These are phyloP conservation scores for Aquatica leii DNA, from an alignment of 2,888 invertebrate species.

Conservation along the genomic window DNA sequence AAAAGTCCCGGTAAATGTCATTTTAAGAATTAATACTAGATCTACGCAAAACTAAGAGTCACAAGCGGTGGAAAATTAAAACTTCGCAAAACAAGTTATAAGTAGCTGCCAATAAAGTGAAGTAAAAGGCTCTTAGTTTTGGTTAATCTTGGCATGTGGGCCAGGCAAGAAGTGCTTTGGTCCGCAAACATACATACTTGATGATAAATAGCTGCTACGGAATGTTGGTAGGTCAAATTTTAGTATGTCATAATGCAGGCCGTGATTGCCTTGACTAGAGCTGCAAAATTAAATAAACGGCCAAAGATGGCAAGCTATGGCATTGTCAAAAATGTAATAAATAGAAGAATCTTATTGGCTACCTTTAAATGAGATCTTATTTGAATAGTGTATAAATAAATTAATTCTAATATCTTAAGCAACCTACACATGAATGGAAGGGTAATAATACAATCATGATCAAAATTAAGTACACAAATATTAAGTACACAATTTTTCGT, in stretches of 20 bases:
- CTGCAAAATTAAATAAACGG: slow-evolving; percentile 48
- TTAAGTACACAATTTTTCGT: slow-evolving; percentile 18
- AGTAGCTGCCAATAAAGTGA: background rate
- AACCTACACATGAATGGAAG: slow-evolving; percentile 6
- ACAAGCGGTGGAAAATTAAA: slow-evolving; percentile 16
- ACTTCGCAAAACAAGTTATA: background rate
- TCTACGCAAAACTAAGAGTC: slow-evolving; percentile 56
- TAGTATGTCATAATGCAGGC: slow-evolving; percentile 35
- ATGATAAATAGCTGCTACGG: slow-evolving; percentile 56
- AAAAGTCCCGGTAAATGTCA: slow-evolving; percentile 50
- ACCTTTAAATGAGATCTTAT: slow-evolving; percentile 38
- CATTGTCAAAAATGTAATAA: slow-evolving; percentile 49
- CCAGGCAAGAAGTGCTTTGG: slow-evolving; percentile 58
- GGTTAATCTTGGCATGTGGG: slow-evolving; percentile 49
- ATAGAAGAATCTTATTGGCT: slow-evolving; percentile 36
- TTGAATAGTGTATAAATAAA: slow-evolving; percentile 31
- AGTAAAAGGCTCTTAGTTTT: slow-evolving; percentile 54
- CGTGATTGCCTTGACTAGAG: slow-evolving; percentile 54
- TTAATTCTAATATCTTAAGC: slow-evolving; percentile 22
- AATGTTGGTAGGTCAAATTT: slow-evolving; percentile 57
- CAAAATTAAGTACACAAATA: slow-evolving; percentile 32
- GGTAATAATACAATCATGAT: background rate
- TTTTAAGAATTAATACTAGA: slow-evolving; percentile 54
- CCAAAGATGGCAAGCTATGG: slow-evolving; percentile 52
- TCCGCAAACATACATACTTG: slow-evolving; percentile 58